Base-by-base conservation (phyloP, 2,888 invertebrate genomes). In the Rambutsinella grinnellia region DNA sequence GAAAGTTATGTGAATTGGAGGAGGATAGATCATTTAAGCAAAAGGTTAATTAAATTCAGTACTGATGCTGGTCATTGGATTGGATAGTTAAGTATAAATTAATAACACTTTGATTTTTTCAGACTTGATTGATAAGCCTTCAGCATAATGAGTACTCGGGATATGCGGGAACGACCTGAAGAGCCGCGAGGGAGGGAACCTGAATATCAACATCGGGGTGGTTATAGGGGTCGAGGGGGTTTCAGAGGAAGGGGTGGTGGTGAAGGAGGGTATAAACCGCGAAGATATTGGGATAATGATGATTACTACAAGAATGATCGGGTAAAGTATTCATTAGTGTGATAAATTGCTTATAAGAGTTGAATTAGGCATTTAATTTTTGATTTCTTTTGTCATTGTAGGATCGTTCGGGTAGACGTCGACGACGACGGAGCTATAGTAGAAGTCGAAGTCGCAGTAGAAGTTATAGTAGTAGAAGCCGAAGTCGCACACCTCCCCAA, bases 261-360 rank as follows among this genome's bases (percentile, higher is more conserved):
- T 19, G 68, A 66, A 2, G 76, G 71, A 53, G 76, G 75, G 8
- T 71, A 71, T 36, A 67, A 75, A 44, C 80, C 79, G 0, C 56
- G 82, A 46, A 54, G 83, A 56, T 83, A 83, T 57, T 83, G 83
- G 83, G 83, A 83, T 49, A 82, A 76, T 71, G 83, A 83, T 68
- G 82, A 83, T 17, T 82, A 79, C 54, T 71, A 81, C 49, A 79
- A 76, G 62, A 79, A 75, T 49, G 70, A 80, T 10, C 57, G 79
- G 76, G 83, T 79, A 77, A 71, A 62, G 58, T 60, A 28, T 36
- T 8, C 36, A 36, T 36, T 36, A 36, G 36, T 13, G 36, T 13
- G 13, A 36, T 36, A 36, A n/a, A n/a, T n/a, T 36, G 13, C 36
- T 8, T 36, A 36, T 36, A 36, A 36, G 36, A 5, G 13, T 8